Conservation (phyloP, 2,888 invertebrate genomes). For the Melanchra persicariae region DNA sequence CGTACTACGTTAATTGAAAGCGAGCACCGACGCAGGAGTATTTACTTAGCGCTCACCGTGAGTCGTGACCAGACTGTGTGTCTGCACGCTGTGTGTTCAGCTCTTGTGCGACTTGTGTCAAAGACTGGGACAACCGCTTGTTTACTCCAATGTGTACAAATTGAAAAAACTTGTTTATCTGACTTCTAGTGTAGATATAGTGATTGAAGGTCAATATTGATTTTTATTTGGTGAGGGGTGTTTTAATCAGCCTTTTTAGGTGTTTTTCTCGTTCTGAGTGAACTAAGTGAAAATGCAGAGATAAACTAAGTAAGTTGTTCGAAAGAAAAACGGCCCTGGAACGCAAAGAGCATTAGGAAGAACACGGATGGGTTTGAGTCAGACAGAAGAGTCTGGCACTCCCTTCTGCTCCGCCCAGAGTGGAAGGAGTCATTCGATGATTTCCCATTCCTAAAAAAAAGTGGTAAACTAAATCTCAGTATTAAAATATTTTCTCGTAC, state of each 20-base stretch:
- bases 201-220: conserved; percentile 28
- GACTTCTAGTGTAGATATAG: conserved; percentile 35
- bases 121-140: conserved; percentile 71
- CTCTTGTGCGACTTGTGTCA: conserved; percentile 84
- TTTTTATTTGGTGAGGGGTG: conserved; percentile 20
- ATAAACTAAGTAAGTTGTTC: no score
- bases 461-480: not conserved
- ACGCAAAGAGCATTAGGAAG: no score
- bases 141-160: conserved; percentile 50
- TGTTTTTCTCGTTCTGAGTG: not conserved
- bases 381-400: no score
- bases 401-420: no score
- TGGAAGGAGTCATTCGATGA: no score
- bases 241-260: conserved; percentile 15
- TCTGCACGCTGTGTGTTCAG: conserved; percentile 68
- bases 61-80: conserved; percentile 77
- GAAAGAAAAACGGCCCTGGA: no score
- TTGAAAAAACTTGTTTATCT: conserved; percentile 53
- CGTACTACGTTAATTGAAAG: conserved; percentile 84
- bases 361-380: no score
- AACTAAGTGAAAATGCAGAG: no score
- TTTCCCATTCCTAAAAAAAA: no score
- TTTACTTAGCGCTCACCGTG: conserved; percentile 80
- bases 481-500: no score
- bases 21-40: conserved; percentile 76